These are phyloP conservation scores for Halichoeres trimaculatus DNA, from an alignment of 2,113 vertebrate genomes.

Conservation along the genomic window DNA sequence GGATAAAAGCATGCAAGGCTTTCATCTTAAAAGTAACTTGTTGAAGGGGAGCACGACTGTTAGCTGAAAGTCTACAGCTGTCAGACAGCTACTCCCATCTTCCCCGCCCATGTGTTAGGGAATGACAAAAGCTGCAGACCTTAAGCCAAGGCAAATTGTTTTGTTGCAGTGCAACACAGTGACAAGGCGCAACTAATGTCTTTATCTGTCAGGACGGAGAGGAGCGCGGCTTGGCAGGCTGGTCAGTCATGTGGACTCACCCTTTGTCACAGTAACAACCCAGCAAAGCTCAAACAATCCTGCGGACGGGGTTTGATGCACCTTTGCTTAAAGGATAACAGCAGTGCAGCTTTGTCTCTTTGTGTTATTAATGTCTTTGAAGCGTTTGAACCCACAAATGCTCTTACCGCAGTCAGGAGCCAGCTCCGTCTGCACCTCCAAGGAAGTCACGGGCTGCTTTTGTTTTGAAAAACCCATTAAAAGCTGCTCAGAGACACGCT, in stretches of 20 bases:
- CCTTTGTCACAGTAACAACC: slow-evolving; percentile 45
- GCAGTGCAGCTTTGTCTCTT: slow-evolving; percentile 21
- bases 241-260: slow-evolving; percentile 52
- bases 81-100: slow-evolving; percentile 62
- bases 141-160: slow-evolving; percentile 68
- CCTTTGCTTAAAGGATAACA: slow-evolving; percentile 32
- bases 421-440: slow-evolving; percentile 12
- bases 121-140: slow-evolving; percentile 64
- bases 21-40: slow-evolving; percentile 78
- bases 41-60: slow-evolving; percentile 68
- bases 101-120: slow-evolving; percentile 57
- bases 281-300: slow-evolving; percentile 30
- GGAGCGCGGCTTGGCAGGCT: slow-evolving; percentile 25
- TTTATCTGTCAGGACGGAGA: slow-evolving; percentile 57
- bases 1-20: slow-evolving; percentile 66
- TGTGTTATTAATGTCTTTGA: slow-evolving; percentile 5
- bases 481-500: slow-evolving; percentile 28
- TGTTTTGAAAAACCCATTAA: slow-evolving; percentile 36
- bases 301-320: slow-evolving; percentile 7
- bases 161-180: slow-evolving; percentile 52
- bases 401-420: slow-evolving; percentile 4
- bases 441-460: slow-evolving; percentile 19
- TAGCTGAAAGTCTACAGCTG: slow-evolving; percentile 67
- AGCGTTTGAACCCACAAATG: not conserved
- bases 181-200: slow-evolving; percentile 59